phyloP scores from a whole-genome alignment of 2,797 vertebrate species.

The Danio tinwini region DNA sequence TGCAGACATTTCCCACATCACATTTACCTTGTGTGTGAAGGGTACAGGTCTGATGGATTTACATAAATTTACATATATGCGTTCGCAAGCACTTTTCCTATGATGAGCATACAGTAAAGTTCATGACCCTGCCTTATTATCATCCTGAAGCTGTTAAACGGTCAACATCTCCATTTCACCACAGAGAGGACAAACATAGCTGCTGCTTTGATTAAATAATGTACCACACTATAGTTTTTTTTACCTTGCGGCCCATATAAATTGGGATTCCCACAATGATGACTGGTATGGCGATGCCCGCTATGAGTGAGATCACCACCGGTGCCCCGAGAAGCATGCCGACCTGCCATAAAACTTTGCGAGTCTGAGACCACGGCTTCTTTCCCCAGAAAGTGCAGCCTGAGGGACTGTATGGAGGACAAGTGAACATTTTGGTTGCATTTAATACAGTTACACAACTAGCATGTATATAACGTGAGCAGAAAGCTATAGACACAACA shows the following conservation, averaged over 20 bases:
- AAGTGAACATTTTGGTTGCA: constrained; percentile 14
- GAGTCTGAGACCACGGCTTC: constrained; percentile 88
- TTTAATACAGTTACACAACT: neutral
- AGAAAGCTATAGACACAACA: constrained; percentile 2
- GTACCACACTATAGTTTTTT: neutral
- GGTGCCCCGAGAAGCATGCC: constrained; percentile 90
- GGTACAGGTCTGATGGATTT: constrained; percentile 22
- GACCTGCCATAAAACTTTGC: constrained; percentile 90
- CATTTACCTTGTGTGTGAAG: constrained; percentile 12
- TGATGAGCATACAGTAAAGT: neutral
- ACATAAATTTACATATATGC: constrained; percentile 40
- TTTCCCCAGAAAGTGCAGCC: constrained; percentile 94
- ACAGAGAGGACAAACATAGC: neutral
- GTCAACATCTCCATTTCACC: neutral
- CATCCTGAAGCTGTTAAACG: neutral
- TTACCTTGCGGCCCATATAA: constrained; percentile 91
- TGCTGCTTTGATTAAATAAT: neutral
- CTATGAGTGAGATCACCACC: constrained; percentile 87
- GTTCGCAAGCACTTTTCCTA: constrained; percentile 4
- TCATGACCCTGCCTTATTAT: constrained; percentile 23
- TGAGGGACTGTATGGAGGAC: constrained; percentile 79
- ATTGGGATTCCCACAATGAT: constrained; percentile 89
- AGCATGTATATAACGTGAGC: neutral
- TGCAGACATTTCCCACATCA: neutral
- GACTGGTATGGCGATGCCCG: constrained; percentile 87